Conservation (phyloP, 2,113 vertebrate species). For the Austrofundulus limnaeus region DNA sequence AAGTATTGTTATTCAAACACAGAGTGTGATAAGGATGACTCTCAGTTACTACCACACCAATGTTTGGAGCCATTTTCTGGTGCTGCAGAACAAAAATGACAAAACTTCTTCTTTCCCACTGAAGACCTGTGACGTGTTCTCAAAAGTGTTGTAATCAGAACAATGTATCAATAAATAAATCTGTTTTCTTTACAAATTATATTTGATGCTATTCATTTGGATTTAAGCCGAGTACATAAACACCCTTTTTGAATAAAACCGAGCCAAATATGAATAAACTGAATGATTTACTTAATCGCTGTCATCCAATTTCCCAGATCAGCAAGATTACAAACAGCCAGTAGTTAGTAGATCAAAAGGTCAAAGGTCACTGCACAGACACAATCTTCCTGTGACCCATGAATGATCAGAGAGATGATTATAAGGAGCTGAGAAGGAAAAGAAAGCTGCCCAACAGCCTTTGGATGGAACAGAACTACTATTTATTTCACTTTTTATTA, state of each 20-base stretch:
- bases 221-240: not conserved
- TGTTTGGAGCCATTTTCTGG: too few species aligned
- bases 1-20: too few species aligned
- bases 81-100: too few species aligned
- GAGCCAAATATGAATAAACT: slow-evolving; percentile 2
- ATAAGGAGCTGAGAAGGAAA: slow-evolving; percentile 37
- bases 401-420: slow-evolving; percentile 45
- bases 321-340: slow-evolving; percentile 39
- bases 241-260: not conserved
- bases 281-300: slow-evolving; percentile 1
- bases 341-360: slow-evolving; percentile 35
- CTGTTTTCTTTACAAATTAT: not conserved
- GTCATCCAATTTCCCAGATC: slow-evolving; percentile 26
- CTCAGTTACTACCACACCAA: too few species aligned
- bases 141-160: too few species aligned
- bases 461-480: slow-evolving; percentile 1
- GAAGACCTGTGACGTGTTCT: too few species aligned
- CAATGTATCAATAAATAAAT: too few species aligned
- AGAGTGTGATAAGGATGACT: too few species aligned
- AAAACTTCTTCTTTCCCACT: too few species aligned
- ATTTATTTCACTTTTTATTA: too few species aligned
- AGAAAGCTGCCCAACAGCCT: slow-evolving; percentile 20
- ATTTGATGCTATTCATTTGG: not conserved
- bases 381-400: slow-evolving; percentile 61
- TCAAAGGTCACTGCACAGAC: slow-evolving; percentile 65